phyloP scores from a whole-genome alignment of 2,888 invertebrate species.

The Beris chalybata region DNA sequence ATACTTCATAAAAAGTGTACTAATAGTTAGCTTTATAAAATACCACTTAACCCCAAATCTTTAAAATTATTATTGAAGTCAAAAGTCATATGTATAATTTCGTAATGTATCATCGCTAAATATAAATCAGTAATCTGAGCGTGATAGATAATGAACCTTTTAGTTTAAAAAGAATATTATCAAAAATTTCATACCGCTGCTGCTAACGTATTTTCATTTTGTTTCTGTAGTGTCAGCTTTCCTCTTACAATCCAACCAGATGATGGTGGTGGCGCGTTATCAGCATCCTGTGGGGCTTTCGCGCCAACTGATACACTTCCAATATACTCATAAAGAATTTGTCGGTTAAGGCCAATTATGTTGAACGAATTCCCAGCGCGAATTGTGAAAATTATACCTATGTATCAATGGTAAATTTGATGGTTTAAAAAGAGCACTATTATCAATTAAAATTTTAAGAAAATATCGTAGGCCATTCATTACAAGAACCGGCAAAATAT shows the following conservation, averaged over 20 bases:
- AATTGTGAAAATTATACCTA: slow-evolving; percentile 17
- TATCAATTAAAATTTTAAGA: background rate
- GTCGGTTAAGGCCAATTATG: slow-evolving; percentile 54
- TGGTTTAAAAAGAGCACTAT: background rate
- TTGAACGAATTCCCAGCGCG: slow-evolving; percentile 50
- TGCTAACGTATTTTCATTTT: slow-evolving; percentile 48
- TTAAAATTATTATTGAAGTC: too few relatives aligned
- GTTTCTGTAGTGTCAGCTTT: slow-evolving; percentile 53
- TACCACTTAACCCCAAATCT: too few relatives aligned
- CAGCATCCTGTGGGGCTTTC: slow-evolving; percentile 53
- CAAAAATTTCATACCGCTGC: slow-evolving; percentile 51
- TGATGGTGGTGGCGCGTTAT: slow-evolving; percentile 51
- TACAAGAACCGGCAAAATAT: too few relatives aligned
- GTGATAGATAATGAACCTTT: slow-evolving; percentile 19
- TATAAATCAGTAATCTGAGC: slow-evolving; percentile 27
- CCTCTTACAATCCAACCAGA: slow-evolving; percentile 56
- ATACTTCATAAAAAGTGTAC: too few relatives aligned
- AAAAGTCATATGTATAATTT: too few relatives aligned
- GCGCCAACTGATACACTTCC: slow-evolving; percentile 55
- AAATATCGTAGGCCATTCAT: background rate
- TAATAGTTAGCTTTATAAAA: too few relatives aligned
- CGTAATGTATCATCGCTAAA: slow-evolving; percentile 35
- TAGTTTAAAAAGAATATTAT: slow-evolving; percentile 5
- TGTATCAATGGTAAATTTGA: slow-evolving; percentile 1
- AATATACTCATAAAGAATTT: slow-evolving; percentile 56